These are phyloP conservation scores for Illadopsis cleaveri DNA, from an alignment of 2,113 vertebrate species.

Conservation along the genomic window DNA sequence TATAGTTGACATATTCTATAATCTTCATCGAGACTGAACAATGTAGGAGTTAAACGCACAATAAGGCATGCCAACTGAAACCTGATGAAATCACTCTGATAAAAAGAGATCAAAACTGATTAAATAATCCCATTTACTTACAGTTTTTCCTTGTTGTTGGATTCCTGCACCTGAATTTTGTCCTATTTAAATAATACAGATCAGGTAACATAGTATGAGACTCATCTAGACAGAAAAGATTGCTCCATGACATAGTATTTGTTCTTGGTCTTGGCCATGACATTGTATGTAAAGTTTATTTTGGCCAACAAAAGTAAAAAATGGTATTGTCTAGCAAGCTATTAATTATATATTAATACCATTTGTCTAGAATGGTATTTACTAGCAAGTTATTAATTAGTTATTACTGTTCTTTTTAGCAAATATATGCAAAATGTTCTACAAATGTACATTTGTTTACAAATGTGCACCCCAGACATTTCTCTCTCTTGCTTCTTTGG, in stretches of 20 bases:
- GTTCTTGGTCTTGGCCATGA: not conserved
- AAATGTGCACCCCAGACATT: accelerated
- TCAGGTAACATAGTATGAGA: not conserved
- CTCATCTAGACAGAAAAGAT: not conserved
- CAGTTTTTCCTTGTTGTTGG: not conserved
- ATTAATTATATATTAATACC: not conserved
- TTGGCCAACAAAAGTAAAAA: not conserved
- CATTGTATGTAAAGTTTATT: not conserved
- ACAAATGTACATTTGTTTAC: not conserved
- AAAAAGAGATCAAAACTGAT: not conserved
- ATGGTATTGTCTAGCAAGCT: not conserved
- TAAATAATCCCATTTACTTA: not conserved
- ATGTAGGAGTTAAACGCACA: not conserved
- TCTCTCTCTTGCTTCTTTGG: not conserved
- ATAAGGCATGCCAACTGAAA: not conserved
- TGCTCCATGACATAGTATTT: not conserved
- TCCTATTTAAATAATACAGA: not conserved
- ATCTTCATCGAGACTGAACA: accelerated
- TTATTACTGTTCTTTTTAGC: not conserved
- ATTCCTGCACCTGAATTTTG: not conserved
- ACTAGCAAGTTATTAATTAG: not conserved
- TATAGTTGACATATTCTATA: not conserved
- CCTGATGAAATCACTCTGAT: not conserved
- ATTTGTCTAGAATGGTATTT: not conserved
- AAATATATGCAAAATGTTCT: not conserved